These are phyloP conservation scores for Ichneumon xanthorius DNA, from an alignment of 2,888 invertebrate genomes.

Conservation along the genomic window DNA sequence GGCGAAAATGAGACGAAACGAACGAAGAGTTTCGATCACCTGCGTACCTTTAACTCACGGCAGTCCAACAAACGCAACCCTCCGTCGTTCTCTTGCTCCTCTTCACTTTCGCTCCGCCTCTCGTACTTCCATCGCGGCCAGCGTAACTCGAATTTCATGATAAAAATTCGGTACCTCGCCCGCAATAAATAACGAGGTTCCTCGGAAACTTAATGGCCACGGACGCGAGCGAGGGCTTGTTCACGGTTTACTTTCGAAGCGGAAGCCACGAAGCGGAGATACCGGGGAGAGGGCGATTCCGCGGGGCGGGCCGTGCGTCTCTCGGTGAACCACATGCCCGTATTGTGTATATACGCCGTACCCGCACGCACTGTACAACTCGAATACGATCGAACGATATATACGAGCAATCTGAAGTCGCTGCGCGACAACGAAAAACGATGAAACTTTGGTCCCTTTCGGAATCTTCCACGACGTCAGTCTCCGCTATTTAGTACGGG, in stretches of 20 bases:
- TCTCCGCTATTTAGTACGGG: neutral
- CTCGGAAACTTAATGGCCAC: conserved; percentile 64
- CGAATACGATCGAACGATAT: conserved; percentile 65
- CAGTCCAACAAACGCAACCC: conserved; percentile 28
- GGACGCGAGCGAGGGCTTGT: conserved; percentile 34
- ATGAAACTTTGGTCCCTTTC: conserved; percentile 42
- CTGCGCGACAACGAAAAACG: conserved; percentile 56
- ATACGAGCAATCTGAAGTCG: conserved; percentile 50
- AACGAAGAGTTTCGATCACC: conserved; percentile 31
- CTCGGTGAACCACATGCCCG: conserved; percentile 50
- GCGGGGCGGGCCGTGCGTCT: conserved; percentile 36
- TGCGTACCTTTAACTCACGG: conserved; percentile 3
- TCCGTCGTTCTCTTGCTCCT: conserved; percentile 9
- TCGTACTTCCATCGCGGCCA: conserved; percentile 27
- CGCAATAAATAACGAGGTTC: conserved; percentile 68
- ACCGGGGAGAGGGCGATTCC: conserved; percentile 28
- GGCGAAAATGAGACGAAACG: conserved; percentile 37
- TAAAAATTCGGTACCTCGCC: conserved; percentile 60
- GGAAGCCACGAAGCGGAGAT: conserved; percentile 14
- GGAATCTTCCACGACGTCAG: conserved; percentile 2
- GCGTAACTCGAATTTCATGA: conserved; percentile 60
- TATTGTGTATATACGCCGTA: conserved; percentile 40
- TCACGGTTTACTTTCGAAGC: conserved; percentile 40
- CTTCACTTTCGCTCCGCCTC: conserved; percentile 10
- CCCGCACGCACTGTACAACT: conserved; percentile 63